These are phyloP conservation scores for Glaucidium brasilianum DNA, from an alignment of 2,113 vertebrate species.

Conservation along the genomic window DNA sequence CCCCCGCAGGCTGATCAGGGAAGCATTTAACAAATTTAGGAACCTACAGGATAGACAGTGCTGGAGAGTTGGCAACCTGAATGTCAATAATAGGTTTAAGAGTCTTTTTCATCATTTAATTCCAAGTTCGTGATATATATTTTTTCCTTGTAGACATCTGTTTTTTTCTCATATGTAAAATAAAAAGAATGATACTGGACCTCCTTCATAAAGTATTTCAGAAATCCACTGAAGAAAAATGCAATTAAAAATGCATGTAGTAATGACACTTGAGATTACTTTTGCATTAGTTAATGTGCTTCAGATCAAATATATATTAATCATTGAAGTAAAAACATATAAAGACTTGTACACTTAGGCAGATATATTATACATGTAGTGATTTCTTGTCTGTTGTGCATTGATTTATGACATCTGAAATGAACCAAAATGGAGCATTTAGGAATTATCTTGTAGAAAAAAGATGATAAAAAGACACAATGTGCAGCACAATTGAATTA, in stretches of 20 bases:
- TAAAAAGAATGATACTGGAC: background rate
- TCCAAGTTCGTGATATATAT: background rate
- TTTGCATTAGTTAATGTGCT: background rate
- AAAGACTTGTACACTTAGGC: background rate
- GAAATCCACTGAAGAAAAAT: background rate
- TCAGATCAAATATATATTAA: background rate
- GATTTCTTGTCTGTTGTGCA: background rate
- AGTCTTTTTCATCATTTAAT: background rate
- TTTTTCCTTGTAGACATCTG: background rate
- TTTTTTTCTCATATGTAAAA: background rate
- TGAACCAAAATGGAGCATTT: background rate
- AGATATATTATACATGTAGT: background rate
- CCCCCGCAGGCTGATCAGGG: background rate
- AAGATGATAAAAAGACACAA: background rate
- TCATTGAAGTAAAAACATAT: background rate
- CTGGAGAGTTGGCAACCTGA: background rate
- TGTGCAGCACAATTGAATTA: background rate
- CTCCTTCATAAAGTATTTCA: background rate
- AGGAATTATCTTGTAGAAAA: background rate
- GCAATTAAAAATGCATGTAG: background rate
- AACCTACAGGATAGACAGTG: background rate
- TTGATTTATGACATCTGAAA: background rate
- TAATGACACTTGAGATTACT: background rate
- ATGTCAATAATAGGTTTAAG: background rate
- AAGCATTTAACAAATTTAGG: background rate